A percentile compares a stretch with the other conserved stretches of the same genome.
These are phyloP conservation scores for Autographa gamma DNA, from an alignment of 2,888 invertebrate genomes.

Conservation along the genomic window DNA sequence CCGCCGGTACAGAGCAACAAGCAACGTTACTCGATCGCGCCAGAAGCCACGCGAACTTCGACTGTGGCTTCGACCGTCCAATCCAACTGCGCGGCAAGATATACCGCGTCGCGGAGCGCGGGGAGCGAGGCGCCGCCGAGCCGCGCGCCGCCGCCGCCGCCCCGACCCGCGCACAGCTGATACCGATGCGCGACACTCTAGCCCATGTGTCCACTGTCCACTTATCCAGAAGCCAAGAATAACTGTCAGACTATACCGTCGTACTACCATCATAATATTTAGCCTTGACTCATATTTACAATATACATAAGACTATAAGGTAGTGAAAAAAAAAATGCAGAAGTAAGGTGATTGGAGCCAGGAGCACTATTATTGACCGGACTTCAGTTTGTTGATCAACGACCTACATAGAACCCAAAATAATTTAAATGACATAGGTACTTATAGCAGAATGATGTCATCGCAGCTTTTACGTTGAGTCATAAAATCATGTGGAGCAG, in stretches of 20 bases:
- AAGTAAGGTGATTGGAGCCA: no score
- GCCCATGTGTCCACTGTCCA: neutral
- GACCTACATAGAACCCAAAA: neutral
- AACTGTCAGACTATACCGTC: neutral
- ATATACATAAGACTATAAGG: no score
- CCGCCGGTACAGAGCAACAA: slow-evolving; percentile 8
- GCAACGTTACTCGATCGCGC: slow-evolving; percentile 27
- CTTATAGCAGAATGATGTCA: slow-evolving; percentile 1
- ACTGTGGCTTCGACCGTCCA: slow-evolving; percentile 37
- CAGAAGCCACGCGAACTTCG: slow-evolving; percentile 26
- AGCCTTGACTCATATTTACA: no score
- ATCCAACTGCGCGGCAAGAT: slow-evolving; percentile 28
- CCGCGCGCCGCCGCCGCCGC: slow-evolving; percentile 25
- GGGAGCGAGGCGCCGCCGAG: slow-evolving; percentile 28
- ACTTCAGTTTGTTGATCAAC: no score
- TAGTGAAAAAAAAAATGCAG: no score
- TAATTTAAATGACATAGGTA: neutral
- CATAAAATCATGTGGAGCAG: neutral
- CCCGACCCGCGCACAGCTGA: slow-evolving; percentile 2
- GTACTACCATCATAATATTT: no score
- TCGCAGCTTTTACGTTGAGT: neutral
- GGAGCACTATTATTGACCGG: no score
- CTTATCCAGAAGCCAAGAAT: neutral
- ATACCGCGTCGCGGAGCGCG: slow-evolving; percentile 11
- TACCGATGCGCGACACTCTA: neutral